Percentiles rank a stretch among this genome's conserved stretches.
Evolutionary conservation across 2,888 invertebrate genomes (phyloP).

Genomic region (Panorpa germanica): DNA sequence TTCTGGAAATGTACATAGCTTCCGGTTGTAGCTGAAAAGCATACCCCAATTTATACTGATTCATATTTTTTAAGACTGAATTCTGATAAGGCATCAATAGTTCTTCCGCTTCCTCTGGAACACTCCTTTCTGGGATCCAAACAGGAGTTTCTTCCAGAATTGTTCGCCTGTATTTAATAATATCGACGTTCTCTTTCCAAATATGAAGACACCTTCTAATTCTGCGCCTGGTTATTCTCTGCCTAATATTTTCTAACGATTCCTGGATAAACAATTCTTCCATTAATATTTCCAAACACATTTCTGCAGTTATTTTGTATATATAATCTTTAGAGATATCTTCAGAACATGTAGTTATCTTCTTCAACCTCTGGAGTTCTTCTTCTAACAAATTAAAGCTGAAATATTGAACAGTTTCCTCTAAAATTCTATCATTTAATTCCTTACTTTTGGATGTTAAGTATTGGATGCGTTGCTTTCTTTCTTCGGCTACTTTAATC

Average conservation of each 20-base stretch:
- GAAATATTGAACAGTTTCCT: slow-evolving; percentile 14
- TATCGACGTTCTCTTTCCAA: slow-evolving; percentile 25
- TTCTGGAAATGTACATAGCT: slow-evolving; percentile 15
- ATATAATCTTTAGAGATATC: too few relatives aligned
- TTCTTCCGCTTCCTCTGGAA: slow-evolving; percentile 24
- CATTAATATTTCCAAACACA: too few relatives aligned
- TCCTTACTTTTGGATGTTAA: slow-evolving; percentile 12
- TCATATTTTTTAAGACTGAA: slow-evolving; percentile 25
- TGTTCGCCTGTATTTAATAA: slow-evolving; percentile 26
- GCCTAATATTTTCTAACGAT: slow-evolving; percentile 22
- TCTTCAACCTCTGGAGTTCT: slow-evolving; percentile 4
- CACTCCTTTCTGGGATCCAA: slow-evolving; percentile 27
- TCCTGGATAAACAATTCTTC: slow-evolving; percentile 19
- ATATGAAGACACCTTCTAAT: slow-evolving; percentile 23
- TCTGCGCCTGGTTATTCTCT: slow-evolving; percentile 19
- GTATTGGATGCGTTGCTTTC: slow-evolving; percentile 15
- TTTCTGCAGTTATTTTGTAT: too few relatives aligned
- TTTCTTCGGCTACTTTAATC: slow-evolving; percentile 16
- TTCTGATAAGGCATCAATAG: slow-evolving; percentile 25
- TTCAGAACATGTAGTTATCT: background rate
- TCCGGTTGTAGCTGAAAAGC: background rate
- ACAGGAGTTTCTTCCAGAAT: slow-evolving; percentile 32
- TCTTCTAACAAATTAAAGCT: background rate
- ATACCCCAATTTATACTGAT: slow-evolving; percentile 26
- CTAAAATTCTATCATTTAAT: slow-evolving; percentile 19